These are phyloP conservation scores for Limnothrissa miodon DNA, from an alignment of 2,113 vertebrate species.

Conservation along the genomic window DNA sequence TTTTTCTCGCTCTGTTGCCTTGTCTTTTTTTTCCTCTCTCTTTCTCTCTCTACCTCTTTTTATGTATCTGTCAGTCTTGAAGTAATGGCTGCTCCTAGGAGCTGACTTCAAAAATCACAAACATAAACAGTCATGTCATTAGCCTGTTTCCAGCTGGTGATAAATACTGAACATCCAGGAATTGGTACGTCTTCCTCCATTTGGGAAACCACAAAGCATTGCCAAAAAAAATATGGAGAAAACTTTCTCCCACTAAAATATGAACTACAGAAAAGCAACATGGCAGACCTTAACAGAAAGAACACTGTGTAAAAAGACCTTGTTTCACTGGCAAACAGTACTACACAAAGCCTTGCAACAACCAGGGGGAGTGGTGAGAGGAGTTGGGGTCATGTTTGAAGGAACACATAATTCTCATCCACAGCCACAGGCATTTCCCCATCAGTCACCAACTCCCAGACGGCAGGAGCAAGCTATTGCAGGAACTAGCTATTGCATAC, in stretches of 20 bases:
- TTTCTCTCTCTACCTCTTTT: background rate
- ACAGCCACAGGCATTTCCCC: background rate
- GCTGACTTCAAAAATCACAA: background rate
- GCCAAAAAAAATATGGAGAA: no score
- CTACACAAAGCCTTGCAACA: background rate
- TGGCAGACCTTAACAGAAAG: background rate
- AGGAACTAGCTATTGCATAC: no score
- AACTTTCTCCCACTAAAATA: background rate
- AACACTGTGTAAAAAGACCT: background rate
- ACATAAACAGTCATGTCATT: background rate
- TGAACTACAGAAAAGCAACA: background rate
- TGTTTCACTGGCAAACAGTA: background rate
- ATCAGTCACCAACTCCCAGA: background rate
- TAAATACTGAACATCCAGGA: background rate
- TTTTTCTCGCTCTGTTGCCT: background rate
- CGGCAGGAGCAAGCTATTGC: background rate
- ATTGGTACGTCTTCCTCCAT: background rate
- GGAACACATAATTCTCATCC: background rate
- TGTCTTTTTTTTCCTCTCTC: background rate
- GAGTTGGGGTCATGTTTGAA: no score
- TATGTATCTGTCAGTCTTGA: no score
- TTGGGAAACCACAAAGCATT: background rate
- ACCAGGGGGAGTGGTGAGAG: background rate
- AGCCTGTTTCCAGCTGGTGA: background rate
- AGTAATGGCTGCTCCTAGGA: background rate